phyloP scores from a whole-genome alignment of 2,888 invertebrate species.

The Venusia cambrica region DNA sequence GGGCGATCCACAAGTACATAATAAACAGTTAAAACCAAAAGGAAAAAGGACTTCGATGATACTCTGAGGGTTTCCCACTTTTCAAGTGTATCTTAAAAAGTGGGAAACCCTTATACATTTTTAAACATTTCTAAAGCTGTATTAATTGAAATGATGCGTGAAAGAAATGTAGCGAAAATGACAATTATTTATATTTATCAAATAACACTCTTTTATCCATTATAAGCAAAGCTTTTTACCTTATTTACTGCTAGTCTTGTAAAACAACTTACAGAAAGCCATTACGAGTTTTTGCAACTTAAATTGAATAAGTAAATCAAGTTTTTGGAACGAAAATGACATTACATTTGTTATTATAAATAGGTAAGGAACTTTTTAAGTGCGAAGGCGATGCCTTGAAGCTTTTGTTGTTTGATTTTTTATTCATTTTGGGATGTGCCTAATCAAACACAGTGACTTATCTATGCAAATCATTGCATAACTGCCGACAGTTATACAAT shows the following conservation, averaged over 20 bases:
- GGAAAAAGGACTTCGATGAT: too few species aligned
- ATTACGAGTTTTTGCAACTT: constrained; percentile 32
- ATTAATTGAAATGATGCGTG: too few species aligned
- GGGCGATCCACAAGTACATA: too few species aligned
- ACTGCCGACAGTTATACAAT: too few species aligned
- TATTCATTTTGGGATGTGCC: constrained; percentile 10
- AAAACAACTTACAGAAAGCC: constrained; percentile 29
- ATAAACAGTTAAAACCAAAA: too few species aligned
- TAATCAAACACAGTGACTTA: too few species aligned
- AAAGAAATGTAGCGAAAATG: neutral
- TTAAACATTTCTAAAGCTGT: too few species aligned
- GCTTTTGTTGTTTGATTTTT: constrained; percentile 4
- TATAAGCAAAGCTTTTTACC: constrained; percentile 25
- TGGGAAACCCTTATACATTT: too few species aligned
- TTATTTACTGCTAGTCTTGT: constrained; percentile 28
- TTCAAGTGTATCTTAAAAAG: too few species aligned
- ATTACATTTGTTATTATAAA: constrained; percentile 27
- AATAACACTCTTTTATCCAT: constrained; percentile 12
- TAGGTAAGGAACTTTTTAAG: constrained; percentile 21
- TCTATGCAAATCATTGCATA: too few species aligned
- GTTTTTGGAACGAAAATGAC: constrained; percentile 28
- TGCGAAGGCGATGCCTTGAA: constrained; percentile 11
- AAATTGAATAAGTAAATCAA: constrained; percentile 35
- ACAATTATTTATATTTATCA: neutral
- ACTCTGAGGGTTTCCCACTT: too few species aligned